Evolutionary conservation across 2,797 vertebrate genomes (phyloP).

Genomic region (Gila robusta): DNA sequence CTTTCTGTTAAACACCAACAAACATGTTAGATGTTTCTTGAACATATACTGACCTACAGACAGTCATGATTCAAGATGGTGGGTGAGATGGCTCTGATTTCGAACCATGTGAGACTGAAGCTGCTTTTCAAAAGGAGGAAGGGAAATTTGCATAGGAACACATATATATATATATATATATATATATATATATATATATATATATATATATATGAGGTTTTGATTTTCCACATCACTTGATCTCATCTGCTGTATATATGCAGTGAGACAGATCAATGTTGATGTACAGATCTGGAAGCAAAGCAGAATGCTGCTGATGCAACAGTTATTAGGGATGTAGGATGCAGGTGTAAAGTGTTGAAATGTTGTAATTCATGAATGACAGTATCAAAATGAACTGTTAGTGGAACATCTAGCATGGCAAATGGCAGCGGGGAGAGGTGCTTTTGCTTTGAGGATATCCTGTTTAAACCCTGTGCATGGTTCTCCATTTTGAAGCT

Average conservation of each 20-base stretch:
- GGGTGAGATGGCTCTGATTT: conserved; percentile 31
- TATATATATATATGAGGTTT: not conserved
- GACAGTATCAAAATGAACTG: not conserved
- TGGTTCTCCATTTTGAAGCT: conserved; percentile 53
- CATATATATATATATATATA: too few relatives aligned
- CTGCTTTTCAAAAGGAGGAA: conserved; percentile 11
- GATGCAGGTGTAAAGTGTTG: not conserved
- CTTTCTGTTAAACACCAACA: not conserved
- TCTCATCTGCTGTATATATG: not conserved
- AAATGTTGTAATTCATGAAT: not conserved
- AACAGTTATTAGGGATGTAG: not conserved
- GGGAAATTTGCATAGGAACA: conserved; percentile 2
- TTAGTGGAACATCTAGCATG: not conserved
- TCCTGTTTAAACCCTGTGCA: conserved; percentile 55
- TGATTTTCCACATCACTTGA: conserved; percentile 16
- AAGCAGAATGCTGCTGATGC: not conserved
- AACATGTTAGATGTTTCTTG: not conserved
- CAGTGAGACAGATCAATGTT: not conserved
- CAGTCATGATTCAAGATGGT: conserved; percentile 47
- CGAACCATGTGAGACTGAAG: conserved; percentile 16
- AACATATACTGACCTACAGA: not conserved
- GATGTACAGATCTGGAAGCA: not conserved
- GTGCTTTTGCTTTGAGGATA: conserved; percentile 47
- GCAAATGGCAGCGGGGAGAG: conserved; percentile 13
- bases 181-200: too few relatives aligned